Evolutionary conservation across 2,888 invertebrate genomes (phyloP), one percentile per base, ranked within the genome.

Genomic region (Volucella bombylans): DNA sequence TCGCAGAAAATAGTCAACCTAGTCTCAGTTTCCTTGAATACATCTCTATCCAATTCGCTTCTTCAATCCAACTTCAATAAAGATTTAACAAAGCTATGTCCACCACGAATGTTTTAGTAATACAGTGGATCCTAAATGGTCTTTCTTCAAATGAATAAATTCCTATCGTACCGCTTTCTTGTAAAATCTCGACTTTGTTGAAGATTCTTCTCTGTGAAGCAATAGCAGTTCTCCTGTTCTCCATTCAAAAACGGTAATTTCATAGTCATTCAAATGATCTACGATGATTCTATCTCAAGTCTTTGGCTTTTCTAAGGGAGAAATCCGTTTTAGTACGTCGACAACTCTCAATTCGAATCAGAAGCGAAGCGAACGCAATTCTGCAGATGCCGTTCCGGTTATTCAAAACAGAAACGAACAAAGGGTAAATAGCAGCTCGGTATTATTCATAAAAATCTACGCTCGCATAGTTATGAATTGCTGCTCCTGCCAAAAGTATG

Each of bases 181-280:
- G 23, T 23, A 87, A 15, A 89, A 86, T 71, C 91, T 23, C 23
- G 2, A 23, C 23, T 2, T 23, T 1, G 3, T 3, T 23, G n/a
- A n/a, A n/a, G 8, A 62, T 89, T 12, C 88, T 89, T 39, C 77
- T 90, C 2, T 89, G 88, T 38, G 90, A 90, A 67, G 88, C 89
- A 0, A 74, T 91, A 0, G 89, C 89, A 0, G 87, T 89, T 38
- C 85, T 92, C 8, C 82, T 92, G n/a, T n/a, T n/a, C n/a, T n/a
- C n/a, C n/a, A n/a, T 90, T 2, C 87, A 89, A 43, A 67, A 90
- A 1, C 92, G 92, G 92, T 89, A 90, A 1, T 92, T 91, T 91
- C 79, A 90, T 8, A 87, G 87, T 9, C 89, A 91, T 52, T 91
- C 91, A n/a, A 62, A 65, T 1, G 87, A 89, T 8, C 86, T 92